These are phyloP conservation scores for Bugulina stolonifera DNA, from an alignment of 2,888 invertebrate genomes.

Conservation along the genomic window DNA sequence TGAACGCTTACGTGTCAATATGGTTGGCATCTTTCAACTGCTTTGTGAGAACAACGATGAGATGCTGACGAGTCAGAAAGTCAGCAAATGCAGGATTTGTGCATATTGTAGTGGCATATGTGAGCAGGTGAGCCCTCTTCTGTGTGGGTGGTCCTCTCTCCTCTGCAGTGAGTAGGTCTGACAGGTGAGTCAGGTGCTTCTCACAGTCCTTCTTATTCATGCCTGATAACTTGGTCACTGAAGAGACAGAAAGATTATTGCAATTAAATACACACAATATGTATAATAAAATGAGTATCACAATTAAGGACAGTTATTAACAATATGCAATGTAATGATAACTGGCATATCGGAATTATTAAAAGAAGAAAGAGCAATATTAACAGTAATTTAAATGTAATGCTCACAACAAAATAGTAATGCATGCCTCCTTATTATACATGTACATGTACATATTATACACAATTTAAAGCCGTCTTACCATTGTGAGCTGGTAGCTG, in stretches of 20 bases:
- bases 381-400: too few relatives aligned
- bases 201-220: conserved; percentile 41
- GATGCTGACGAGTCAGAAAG: conserved; percentile 34
- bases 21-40: conserved; percentile 46
- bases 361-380: too few relatives aligned
- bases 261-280: too few relatives aligned
- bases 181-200: conserved; percentile 40
- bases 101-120: conserved; percentile 42
- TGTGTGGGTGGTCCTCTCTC: conserved; percentile 52
- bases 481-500: conserved; percentile 20
- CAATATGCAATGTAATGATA: too few relatives aligned
- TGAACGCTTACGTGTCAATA: conserved; percentile 48
- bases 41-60: conserved; percentile 38
- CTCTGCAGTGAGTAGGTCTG: conserved; percentile 36
- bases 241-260: too few relatives aligned
- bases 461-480: too few relatives aligned
- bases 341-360: too few relatives aligned
- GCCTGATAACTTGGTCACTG: conserved; percentile 42
- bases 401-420: too few relatives aligned
- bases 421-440: too few relatives aligned
- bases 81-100: conserved; percentile 35
- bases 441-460: too few relatives aligned
- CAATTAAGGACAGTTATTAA: too few relatives aligned
- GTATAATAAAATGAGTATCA: too few relatives aligned
- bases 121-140: conserved; percentile 46